phyloP scores from a whole-genome alignment of 2,888 invertebrate genomes.

The Drosophila diplacantha region DNA sequence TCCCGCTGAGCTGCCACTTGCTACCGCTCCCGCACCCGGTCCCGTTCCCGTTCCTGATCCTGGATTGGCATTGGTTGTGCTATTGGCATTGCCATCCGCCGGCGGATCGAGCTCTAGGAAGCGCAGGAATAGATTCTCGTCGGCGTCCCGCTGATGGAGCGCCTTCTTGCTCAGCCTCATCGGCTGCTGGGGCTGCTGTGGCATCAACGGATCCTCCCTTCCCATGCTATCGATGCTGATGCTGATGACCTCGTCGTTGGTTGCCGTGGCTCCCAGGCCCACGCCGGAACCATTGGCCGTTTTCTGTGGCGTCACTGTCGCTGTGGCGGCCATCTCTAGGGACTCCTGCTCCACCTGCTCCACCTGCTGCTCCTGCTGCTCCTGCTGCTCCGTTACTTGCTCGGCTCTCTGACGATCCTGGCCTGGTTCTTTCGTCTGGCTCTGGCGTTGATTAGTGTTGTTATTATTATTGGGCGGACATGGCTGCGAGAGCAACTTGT shows the following conservation, averaged over 20 bases:
- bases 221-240: conserved; percentile 75
- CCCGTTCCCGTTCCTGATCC: conserved; percentile 1
- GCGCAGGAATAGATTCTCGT: conserved; percentile 85
- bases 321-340: conserved; percentile 27
- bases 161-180: conserved; percentile 80
- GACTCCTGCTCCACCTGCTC: conserved; percentile 4
- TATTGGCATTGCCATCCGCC: conserved; percentile 79
- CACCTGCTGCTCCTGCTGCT: conserved; percentile 1
- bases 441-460: conserved; percentile 48
- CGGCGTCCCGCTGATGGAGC: conserved; percentile 82
- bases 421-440: conserved; percentile 5
- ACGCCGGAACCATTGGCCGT: conserved; percentile 26
- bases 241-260: conserved; percentile 69
- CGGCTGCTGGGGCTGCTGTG: conserved; percentile 47
- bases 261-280: not conserved
- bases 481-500: conserved; percentile 85
- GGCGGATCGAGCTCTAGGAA: conserved; percentile 89
- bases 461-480: conserved; percentile 78
- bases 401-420: conserved; percentile 3
- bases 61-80: conserved; percentile 30
- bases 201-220: conserved; percentile 20
- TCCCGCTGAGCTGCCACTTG: not conserved
- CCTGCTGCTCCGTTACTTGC: not conserved
- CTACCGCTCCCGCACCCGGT: not conserved
- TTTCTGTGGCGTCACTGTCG: conserved; percentile 69